phyloP scores from a whole-genome alignment of 2,113 vertebrate genomes.

The Tachuris rubrigastra region DNA sequence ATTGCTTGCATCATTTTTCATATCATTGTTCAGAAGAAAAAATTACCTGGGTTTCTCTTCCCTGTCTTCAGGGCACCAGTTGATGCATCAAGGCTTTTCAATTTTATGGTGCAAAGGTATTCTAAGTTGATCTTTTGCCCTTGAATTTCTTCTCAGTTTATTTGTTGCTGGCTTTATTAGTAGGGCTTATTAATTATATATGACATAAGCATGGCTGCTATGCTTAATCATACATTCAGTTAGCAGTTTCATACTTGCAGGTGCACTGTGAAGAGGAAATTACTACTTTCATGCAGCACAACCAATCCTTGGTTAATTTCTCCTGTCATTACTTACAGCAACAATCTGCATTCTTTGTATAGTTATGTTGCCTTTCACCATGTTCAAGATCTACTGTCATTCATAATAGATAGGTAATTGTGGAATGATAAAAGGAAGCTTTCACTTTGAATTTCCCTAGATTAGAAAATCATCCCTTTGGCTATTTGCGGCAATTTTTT shows the following conservation, averaged over 20 bases:
- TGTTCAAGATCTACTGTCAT: not conserved
- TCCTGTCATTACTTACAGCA: not conserved
- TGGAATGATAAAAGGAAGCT: not conserved
- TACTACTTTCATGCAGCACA: not conserved
- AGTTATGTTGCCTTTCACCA: not conserved
- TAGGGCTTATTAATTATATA: not conserved
- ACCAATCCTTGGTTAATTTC: not conserved
- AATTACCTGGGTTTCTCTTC: not conserved
- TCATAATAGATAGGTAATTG: not conserved
- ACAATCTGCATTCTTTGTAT: not conserved
- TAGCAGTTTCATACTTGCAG: not conserved
- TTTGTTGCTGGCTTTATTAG: not conserved
- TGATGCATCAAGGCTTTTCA: not conserved
- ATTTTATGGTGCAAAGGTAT: not conserved
- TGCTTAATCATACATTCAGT: not conserved
- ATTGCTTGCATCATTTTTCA: not conserved
- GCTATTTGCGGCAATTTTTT: not conserved
- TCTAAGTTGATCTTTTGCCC: not conserved
- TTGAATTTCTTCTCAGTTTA: not conserved
- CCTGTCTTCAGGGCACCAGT: not conserved
- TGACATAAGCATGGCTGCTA: not conserved
- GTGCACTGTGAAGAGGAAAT: not conserved
- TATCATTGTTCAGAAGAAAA: not conserved
- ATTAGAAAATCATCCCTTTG: not conserved
- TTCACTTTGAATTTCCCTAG: not conserved